A percentile compares a stretch with the other conserved stretches of the same genome.
Evolutionary conservation across 1,140 invertebrate genomes (phyloP).

Genomic region (Halictus rubicundus): DNA sequence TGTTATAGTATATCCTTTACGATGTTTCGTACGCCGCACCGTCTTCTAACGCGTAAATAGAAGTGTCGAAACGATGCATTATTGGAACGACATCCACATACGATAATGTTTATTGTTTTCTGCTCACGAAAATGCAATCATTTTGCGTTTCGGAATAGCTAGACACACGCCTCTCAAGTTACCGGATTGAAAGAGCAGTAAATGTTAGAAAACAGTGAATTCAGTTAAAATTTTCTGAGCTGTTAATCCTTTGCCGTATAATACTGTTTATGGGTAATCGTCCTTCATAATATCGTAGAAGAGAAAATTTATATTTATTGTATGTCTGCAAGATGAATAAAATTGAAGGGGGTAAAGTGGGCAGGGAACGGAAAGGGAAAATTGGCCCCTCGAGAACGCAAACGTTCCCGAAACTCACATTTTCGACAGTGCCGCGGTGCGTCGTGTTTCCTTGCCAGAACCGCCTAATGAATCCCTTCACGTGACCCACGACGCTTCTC

Average conservation of each 20-base stretch:
- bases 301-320: too few species aligned
- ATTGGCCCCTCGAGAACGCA: neutral
- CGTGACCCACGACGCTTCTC: conserved; percentile 86
- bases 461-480: conserved; percentile 87
- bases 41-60: neutral
- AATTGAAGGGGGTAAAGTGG: too few species aligned
- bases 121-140: neutral
- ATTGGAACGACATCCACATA: neutral
- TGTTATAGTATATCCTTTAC: neutral
- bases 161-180: neutral
- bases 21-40: too few species aligned
- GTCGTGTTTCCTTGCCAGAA: conserved; percentile 94
- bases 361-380: too few species aligned
- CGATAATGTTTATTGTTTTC: neutral
- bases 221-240: neutral
- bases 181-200: neutral
- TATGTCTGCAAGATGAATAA: too few species aligned
- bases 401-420: conserved; percentile 81
- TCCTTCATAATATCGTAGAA: too few species aligned
- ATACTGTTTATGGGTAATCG: too few species aligned
- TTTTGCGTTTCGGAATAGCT: neutral
- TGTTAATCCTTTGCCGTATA: too few species aligned
- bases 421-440: conserved; percentile 88
- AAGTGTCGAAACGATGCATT: neutral
- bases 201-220: neutral